phyloP scores from a whole-genome alignment of 2,797 vertebrate genomes.

The Chaenodraco wilsoni region DNA sequence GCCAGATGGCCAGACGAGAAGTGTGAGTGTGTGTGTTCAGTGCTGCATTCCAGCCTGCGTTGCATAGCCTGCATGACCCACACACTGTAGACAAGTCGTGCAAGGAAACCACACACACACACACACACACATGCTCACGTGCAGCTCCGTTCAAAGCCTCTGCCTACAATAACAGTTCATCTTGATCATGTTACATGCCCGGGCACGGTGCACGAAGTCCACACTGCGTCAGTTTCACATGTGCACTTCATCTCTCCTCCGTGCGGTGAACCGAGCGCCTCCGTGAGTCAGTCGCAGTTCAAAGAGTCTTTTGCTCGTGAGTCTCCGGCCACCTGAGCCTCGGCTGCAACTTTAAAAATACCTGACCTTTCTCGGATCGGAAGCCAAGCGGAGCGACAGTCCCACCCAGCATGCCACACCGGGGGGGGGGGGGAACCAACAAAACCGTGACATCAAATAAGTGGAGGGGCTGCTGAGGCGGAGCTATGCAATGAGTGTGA shows the following conservation, averaged over 20 bases:
- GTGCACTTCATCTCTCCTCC: slow-evolving; percentile 45
- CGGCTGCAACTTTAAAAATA: slow-evolving; percentile 59
- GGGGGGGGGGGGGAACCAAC: slow-evolving; percentile 63
- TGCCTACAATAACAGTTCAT: slow-evolving; percentile 62
- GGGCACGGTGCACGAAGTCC: slow-evolving; percentile 55
- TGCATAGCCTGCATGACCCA: slow-evolving; percentile 65
- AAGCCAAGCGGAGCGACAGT: slow-evolving; percentile 40
- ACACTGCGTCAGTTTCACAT: slow-evolving; percentile 49
- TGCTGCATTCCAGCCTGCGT: slow-evolving; percentile 68
- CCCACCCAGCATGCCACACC: slow-evolving; percentile 62
- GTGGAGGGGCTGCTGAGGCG: slow-evolving; percentile 61
- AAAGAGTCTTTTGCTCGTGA: slow-evolving; percentile 37
- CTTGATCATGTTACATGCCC: slow-evolving; percentile 67
- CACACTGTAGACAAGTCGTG: slow-evolving; percentile 67
- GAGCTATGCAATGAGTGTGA: slow-evolving; percentile 63
- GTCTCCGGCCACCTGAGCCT: slow-evolving; percentile 53
- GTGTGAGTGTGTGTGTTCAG: slow-evolving; percentile 65
- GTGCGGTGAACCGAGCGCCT: slow-evolving; percentile 27
- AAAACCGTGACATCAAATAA: slow-evolving; percentile 70
- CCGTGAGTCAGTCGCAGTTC: slow-evolving; percentile 48
- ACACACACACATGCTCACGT: slow-evolving; percentile 38
- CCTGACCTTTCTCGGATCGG: slow-evolving; percentile 58
- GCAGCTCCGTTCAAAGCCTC: slow-evolving; percentile 57
- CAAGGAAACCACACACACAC: slow-evolving; percentile 45
- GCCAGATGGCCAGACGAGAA: slow-evolving; percentile 81